phyloP scores from a whole-genome alignment of 53 echinoderm and acorn worm species.

The Holothuria scabra region DNA sequence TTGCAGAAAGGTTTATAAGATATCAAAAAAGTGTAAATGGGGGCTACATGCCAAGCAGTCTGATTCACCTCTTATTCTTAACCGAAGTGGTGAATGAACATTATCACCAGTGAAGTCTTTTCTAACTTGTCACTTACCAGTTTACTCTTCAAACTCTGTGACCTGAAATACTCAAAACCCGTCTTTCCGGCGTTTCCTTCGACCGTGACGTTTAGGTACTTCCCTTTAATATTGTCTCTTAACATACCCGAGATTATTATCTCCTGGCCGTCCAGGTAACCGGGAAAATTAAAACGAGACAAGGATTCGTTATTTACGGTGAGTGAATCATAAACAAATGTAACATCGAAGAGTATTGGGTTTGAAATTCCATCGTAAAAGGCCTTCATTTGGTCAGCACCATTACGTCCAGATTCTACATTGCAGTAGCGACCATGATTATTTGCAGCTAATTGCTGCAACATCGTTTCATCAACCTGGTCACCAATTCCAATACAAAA shows the following conservation, averaged over 20 bases:
- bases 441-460: constrained; percentile 68
- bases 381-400: constrained; percentile 62
- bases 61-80: no score
- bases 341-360: constrained; percentile 74
- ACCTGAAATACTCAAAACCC: background rate
- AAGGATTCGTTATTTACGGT: constrained; percentile 54
- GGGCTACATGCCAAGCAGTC: no score
- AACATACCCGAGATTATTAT: constrained; percentile 73
- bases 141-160: background rate
- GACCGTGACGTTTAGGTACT: background rate
- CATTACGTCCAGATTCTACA: constrained; percentile 67
- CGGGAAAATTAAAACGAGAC: constrained; percentile 56
- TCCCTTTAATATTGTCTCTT: constrained; percentile 31
- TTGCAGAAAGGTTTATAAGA: no score
- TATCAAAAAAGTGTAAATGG: no score
- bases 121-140: no score
- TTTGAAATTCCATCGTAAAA: constrained; percentile 72
- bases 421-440: constrained; percentile 72
- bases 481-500: constrained; percentile 80
- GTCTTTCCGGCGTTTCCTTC: background rate
- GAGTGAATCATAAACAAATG: constrained; percentile 61
- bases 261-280: constrained; percentile 80
- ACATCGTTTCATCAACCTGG: constrained; percentile 72
- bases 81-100: no score
- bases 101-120: no score